Percentiles rank a stretch among this genome's conserved stretches.
Evolutionary conservation across 1,140 invertebrate genomes (phyloP).

Genomic region (Caenorhabditis remanei): DNA sequence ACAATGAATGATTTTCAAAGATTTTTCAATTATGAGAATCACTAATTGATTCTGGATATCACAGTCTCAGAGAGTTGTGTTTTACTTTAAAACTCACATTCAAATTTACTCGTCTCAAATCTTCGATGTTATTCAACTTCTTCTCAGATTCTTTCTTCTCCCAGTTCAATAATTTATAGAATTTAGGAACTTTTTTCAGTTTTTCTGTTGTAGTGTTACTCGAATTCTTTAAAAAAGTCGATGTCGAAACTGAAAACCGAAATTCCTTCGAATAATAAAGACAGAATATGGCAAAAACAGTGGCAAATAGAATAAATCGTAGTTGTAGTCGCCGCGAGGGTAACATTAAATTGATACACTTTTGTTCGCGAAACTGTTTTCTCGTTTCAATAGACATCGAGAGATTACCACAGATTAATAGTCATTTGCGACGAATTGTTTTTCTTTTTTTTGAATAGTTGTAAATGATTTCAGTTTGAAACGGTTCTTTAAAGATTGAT

Average conservation of each 20-base stretch:
- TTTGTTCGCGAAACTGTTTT: not conserved
- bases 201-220: not conserved
- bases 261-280: not conserved
- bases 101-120: not conserved
- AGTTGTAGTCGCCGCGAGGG: slow-evolving; percentile 1
- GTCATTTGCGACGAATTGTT: not conserved
- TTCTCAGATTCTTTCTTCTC: slow-evolving; percentile 23
- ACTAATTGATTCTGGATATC: too few relatives aligned
- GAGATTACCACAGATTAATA: not conserved
- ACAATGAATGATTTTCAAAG: too few relatives aligned
- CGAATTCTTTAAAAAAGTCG: not conserved
- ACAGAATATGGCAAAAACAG: slow-evolving; percentile 6
- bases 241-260: not conserved
- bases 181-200: not conserved
- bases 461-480: not conserved
- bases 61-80: too few relatives aligned
- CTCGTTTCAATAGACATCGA: not conserved
- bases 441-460: not conserved
- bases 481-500: slow-evolving; percentile 20
- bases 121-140: slow-evolving; percentile 8
- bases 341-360: not conserved
- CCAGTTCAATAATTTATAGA: slow-evolving; percentile 41
- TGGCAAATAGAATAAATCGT: not conserved
- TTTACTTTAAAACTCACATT: slow-evolving; percentile 32
- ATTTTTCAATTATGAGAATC: too few relatives aligned